phyloP scores from a whole-genome alignment of 2,797 vertebrate species.

The Astyanax mexicanus region DNA sequence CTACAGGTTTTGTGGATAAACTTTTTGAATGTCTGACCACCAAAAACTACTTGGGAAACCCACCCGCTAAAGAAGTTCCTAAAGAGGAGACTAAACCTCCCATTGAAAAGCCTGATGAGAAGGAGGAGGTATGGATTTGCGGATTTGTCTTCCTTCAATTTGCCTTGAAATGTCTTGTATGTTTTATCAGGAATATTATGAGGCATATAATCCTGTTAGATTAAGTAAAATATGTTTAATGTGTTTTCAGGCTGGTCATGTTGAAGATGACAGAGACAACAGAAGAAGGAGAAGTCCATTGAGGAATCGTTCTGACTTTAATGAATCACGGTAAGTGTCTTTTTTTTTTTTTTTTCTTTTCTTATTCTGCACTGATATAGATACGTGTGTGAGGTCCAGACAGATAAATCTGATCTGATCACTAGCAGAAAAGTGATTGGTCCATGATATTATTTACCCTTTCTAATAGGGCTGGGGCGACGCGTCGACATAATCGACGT shows the following conservation, averaged over 20 bases:
- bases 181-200: no score
- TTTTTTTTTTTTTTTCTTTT: neutral
- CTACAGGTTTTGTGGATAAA: constrained; percentile 96
- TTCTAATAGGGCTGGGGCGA: no score
- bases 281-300: constrained; percentile 94
- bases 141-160: no score
- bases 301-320: constrained; percentile 89
- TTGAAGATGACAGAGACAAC: constrained; percentile 90
- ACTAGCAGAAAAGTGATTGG: no score
- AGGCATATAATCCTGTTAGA: no score
- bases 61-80: constrained; percentile 83
- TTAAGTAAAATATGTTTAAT: no score
- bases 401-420: no score
- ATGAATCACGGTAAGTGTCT: constrained; percentile 86
- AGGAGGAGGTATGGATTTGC: constrained; percentile 73
- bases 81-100: constrained; percentile 87
- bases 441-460: no score
- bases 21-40: constrained; percentile 96
- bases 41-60: constrained; percentile 88
- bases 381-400: no score
- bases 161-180: no score
- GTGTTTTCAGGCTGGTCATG: constrained; percentile 70
- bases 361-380: neutral
- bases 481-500: no score
- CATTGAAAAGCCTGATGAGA: constrained; percentile 83